Evolutionary conservation across 92 coral and sea anemone genomes (phyloP).

Genomic region (Virgularia gustaviana): DNA sequence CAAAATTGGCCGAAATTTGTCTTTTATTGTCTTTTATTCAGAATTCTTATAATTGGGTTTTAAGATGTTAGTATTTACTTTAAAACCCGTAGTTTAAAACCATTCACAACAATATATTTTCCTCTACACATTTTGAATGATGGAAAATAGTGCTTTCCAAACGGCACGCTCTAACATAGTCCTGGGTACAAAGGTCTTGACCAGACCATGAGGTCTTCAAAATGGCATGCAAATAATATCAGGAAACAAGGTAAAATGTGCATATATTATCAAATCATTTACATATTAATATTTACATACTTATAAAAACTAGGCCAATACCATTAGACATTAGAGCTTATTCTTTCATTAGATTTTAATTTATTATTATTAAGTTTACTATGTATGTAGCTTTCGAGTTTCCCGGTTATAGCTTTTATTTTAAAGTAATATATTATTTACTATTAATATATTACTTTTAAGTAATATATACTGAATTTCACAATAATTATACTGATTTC

Average conservation of each 20-base stretch:
- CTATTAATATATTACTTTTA: background rate
- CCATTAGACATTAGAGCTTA: background rate
- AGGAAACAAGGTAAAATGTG: constrained; percentile 9
- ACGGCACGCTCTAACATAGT: too few species aligned
- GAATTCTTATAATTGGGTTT: too few species aligned
- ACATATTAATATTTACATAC: background rate
- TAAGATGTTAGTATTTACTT: too few species aligned
- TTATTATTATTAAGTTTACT: background rate
- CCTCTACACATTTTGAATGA: background rate
- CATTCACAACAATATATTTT: too few species aligned
- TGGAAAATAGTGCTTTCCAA: background rate
- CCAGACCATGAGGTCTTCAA: background rate
- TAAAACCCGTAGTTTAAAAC: too few species aligned
- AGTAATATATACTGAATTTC: background rate
- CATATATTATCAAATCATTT: background rate
- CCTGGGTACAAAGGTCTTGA: too few species aligned
- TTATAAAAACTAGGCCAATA: background rate
- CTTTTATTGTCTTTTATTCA: too few species aligned
- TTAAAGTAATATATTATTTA: background rate
- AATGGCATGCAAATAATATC: background rate
- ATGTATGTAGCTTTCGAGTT: background rate
- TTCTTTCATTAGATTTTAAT: background rate
- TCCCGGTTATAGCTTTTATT: too few species aligned
- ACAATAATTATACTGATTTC: background rate
- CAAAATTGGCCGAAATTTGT: too few species aligned